Base-by-base conservation (phyloP, 2,113 vertebrate species). In the Baryphthengus martii region DNA sequence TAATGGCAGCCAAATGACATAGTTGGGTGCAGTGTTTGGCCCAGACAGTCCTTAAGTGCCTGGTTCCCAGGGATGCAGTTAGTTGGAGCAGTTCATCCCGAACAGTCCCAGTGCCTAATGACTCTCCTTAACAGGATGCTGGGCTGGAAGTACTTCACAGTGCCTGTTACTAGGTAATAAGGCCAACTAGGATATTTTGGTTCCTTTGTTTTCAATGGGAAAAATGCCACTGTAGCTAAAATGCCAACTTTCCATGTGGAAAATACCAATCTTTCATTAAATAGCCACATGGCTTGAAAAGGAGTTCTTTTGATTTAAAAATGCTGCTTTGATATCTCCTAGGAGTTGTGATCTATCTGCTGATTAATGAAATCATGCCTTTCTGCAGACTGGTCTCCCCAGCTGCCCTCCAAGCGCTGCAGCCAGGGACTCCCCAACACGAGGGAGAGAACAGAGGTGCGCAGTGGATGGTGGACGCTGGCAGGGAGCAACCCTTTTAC, bases 381-480 rank as follows among this genome's bases (percentile, higher is more conserved):
- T 90, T 62, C 59, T 53, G 65, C 0, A 0, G 28, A 17, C n/a
- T 56, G 21, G 13, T 79, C 10, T 90, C 10, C 33, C 17, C 35
- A 59, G 39, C 66, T 75, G 23, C 39, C 18, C 44, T 83, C 17
- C 31, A 16, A 42, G 45, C 5, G 1, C 47, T 23, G 4, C 47
- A 66, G 80, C 21, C 44, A 40, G 29, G 45, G 49, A 10, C 49
- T 62, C 44, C 20, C 8, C 42, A 44, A 65, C 17, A 18, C 0
- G 1, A 91, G 7, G 9, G 24, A 65, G 20, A 56, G 40, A 35
- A 52, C 20, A 18, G 5, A 42, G 14, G 24, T n/a, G 39, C 11
- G 24, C 0, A 0, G 21, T 50, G 45, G 9, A n/a, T n/a, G 37
- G 28, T 52, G 19, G 10, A 31, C 3, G 4, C 26, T 61, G 20